Conservation (phyloP, 2,888 invertebrate genomes). For the Anorthoa munda region DNA sequence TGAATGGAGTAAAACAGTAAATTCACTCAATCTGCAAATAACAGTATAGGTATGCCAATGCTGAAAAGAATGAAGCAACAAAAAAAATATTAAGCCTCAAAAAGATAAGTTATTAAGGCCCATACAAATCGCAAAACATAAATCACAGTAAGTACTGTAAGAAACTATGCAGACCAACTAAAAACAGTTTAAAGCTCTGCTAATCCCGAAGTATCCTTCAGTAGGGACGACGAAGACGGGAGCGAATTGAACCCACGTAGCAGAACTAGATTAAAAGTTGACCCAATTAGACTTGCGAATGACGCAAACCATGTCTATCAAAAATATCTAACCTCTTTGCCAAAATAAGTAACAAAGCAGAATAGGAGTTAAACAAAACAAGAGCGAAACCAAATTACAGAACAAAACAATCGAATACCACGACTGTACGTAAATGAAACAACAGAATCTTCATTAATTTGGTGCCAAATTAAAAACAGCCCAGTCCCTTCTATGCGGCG, state of each 20-base stretch:
- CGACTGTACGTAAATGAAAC: conserved; percentile 75
- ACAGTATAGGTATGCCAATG: conserved; percentile 58
- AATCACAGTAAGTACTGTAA: conserved; percentile 48
- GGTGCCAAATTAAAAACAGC: conserved; percentile 85
- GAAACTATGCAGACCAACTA: conserved; percentile 53
- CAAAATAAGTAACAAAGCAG: conserved; percentile 20
- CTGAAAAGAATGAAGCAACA: conserved; percentile 74
- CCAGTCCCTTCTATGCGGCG: conserved; percentile 75
- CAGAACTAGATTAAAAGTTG: conserved; percentile 40
- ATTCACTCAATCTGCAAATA: conserved; percentile 15
- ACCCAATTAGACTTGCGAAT: conserved; percentile 21
- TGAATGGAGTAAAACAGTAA: background rate
- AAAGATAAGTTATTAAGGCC: conserved; percentile 23
- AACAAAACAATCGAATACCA: conserved; percentile 62
- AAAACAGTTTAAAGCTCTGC: conserved; percentile 54
- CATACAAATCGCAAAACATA: conserved; percentile 42
- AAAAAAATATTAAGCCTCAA: conserved; percentile 75
- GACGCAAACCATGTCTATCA: conserved; percentile 3
- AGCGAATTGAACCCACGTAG: conserved; percentile 6
- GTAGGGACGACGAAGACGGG: conserved; percentile 27
- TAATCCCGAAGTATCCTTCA: conserved; percentile 55
- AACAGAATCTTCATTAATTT: conserved; percentile 84
- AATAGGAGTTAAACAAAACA: conserved; percentile 54
- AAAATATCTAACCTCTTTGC: background rate
- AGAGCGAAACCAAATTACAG: conserved; percentile 67